Evolutionary conservation across 2,797 vertebrate genomes (phyloP), one percentile per base, ranked within the genome.

Genomic region (Coracias cyanogaster): DNA sequence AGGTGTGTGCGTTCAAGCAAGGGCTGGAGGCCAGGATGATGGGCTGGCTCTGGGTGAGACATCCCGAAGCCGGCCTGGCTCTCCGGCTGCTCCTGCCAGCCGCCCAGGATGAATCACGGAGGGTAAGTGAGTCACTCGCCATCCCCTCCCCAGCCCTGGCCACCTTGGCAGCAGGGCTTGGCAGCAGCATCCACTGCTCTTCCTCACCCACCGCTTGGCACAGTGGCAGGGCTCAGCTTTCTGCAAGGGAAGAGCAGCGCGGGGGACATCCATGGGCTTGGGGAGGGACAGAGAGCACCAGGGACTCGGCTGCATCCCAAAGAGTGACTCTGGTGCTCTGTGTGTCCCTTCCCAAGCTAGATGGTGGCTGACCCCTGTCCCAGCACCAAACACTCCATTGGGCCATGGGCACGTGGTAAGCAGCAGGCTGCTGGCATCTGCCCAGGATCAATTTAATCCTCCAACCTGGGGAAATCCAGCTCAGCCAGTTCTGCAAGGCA

Each of bases 351-450:
- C 26, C 51, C 70, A 82, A 86, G 58, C 14, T 67, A 28, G n/a
- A 29, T n/a, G 57, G 31, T 6, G 3, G 31, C 58, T 79, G 73
- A 92, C 28, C 77, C 29, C n/a, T 1, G 2, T 41, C 66, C 1
- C 2, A 89, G 46, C 33, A 65, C 46, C 10, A 64, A 60, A 49
- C 0, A 1, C 52, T 74, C 5, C 6, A 24, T 95, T 0, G 0
- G 29, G 24, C 71, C 60, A 25, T 0, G 0, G 87, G 60, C 83
- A 74, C 0, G 1, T 25, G 66, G 66, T 61, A 72, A 89, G 67
- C 51, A 77, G 74, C 67, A 25, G 54, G 48, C 37, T 1, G 0
- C 46, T 79, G 84, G 54, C 2, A 0, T 57, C 65, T 79, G 72
- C 15, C 88, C 0, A 0, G 61, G 33, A 46, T 82, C 33, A 19